Percentiles rank a stretch among this genome's conserved stretches.
Conservation (phyloP, 1,140 invertebrate species). For the Drusus annulatus region DNA sequence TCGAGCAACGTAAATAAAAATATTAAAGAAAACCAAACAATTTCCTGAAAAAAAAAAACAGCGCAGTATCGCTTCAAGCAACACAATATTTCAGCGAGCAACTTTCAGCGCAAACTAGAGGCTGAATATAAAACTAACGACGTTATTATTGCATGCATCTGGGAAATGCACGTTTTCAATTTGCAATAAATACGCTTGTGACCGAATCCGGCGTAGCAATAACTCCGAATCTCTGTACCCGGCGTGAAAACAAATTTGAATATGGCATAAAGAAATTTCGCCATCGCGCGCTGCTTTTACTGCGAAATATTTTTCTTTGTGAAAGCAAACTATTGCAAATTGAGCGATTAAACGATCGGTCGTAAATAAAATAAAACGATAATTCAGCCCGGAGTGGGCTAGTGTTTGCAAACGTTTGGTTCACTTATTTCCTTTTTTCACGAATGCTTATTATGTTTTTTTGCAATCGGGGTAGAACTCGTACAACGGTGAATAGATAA, state of each 20-base stretch:
- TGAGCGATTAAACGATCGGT: conserved; percentile 12
- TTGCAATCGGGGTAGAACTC: no score
- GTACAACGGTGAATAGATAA: no score
- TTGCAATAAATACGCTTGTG: conserved; percentile 50
- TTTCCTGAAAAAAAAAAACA: background rate
- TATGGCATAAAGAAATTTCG: conserved; percentile 24
- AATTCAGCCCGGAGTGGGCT: no score
- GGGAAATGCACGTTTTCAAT: conserved; percentile 51
- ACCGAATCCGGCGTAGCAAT: conserved; percentile 30
- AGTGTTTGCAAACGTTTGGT: no score
- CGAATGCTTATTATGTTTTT: no score
- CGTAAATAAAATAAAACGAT: background rate
- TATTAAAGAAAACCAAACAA: no score
- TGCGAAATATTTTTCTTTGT: conserved; percentile 24
- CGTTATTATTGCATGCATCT: conserved; percentile 40
- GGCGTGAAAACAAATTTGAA: conserved; percentile 48
- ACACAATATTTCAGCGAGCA: background rate
- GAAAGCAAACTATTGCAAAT: conserved; percentile 5
- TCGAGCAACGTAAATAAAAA: no score
- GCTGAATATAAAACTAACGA: conserved; percentile 38
- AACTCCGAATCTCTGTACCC: background rate
- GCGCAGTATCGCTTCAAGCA: background rate
- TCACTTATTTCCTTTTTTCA: no score
- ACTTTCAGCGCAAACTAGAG: background rate
- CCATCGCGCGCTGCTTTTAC: background rate